Evolutionary conservation across 2,797 vertebrate species (phyloP), one percentile per base, ranked within the genome.

Genomic region (Myoxocephalus aenaeus): DNA sequence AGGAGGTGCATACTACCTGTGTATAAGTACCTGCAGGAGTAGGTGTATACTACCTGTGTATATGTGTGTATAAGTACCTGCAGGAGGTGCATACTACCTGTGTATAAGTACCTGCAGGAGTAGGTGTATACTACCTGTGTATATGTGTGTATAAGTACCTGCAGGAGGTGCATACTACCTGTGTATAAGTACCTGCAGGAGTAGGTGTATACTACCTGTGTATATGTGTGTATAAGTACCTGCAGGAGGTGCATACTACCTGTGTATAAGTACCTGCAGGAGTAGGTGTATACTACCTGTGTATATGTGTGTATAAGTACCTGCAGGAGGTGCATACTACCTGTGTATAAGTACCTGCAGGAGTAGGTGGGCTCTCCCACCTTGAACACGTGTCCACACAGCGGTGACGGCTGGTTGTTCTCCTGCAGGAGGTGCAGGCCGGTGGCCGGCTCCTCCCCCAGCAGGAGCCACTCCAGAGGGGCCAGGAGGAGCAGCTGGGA

Each of bases 361-460:
- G 97, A 99, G 86, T 99, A 99, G 0, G 98, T 99, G 84, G 98
- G 98, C 66, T 99, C 97, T 69, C 98, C 98, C 77, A 99, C 97
- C 95, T 98, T 99, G 91, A 99, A 99, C 80, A 99, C 98, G 0
- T 97, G 97, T 2, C 98, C 98, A 82, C 98, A 99, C 44, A 99
- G 96, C 25, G 97, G 96, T 9, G 97, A 97, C n/a, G 97, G 97
- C 83, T 95, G 96, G 93, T 97, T 98, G 15, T 92, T 95, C 89
- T 97, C 95, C 84, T 98, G 96, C 27, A 99, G 96, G 78, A 96
- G 97, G 18, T 95, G 93, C 86, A 99, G 94, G 40, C 97, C 97
- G 13, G 93, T 89, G 0, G 95, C 89, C 7, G 98, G 97, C 83
- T 99, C 97, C 93, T 97, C 97, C 1, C 96, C 96, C 69, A 97